Conservation (phyloP, 2,113 vertebrate genomes). For the Erythrolamprus reginae region DNA sequence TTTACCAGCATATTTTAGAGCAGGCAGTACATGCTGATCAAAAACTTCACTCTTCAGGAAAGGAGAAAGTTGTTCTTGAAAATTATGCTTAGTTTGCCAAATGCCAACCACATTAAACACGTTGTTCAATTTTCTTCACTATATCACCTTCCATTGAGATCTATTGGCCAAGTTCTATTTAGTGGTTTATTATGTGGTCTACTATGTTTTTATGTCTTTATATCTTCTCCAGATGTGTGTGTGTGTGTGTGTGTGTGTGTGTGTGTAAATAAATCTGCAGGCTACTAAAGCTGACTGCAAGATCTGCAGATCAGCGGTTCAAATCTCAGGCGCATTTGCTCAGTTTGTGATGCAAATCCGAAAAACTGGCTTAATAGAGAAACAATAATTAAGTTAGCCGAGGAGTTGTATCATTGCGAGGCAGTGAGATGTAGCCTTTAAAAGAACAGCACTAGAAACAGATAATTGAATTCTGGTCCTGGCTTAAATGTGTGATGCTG, state of each 20-base stretch:
- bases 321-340: too few species aligned
- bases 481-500: too few species aligned
- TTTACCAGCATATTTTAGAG: background rate
- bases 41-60: background rate
- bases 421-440: background rate
- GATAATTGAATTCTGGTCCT: background rate
- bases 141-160: background rate
- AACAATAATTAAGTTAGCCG: background rate
- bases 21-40: background rate
- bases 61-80: background rate
- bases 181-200: background rate
- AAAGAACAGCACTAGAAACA: background rate
- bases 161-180: background rate
- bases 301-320: too few species aligned
- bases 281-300: too few species aligned
- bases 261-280: too few species aligned
- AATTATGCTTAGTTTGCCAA: background rate
- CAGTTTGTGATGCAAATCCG: too few species aligned
- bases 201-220: background rate
- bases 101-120: background rate
- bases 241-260: too few species aligned
- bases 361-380: too few species aligned
- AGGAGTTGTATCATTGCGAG: background rate
- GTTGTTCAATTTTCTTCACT: background rate
- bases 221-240: background rate